A percentile compares a stretch with the other conserved stretches of the same genome.
Evolutionary conservation across 2,888 invertebrate species (phyloP).

Genomic region (Nemurella pictetii): DNA sequence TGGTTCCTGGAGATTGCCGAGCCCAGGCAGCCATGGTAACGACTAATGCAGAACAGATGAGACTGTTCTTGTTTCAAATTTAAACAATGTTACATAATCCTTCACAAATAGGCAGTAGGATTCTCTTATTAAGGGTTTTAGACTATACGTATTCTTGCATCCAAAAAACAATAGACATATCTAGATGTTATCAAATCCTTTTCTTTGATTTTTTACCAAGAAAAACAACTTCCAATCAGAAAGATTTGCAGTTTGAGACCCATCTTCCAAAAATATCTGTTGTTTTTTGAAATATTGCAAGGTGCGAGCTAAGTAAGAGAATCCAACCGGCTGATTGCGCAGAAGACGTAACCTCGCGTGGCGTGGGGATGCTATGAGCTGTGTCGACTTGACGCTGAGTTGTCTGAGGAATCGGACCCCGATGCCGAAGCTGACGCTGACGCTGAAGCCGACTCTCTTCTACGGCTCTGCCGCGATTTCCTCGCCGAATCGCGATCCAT

Average conservation of each 20-base stretch:
- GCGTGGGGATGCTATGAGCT: constrained; percentile 21
- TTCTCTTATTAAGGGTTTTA: not conserved
- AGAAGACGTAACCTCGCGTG: not conserved
- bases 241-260: too few relatives aligned
- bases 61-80: not conserved
- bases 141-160: too few relatives aligned
- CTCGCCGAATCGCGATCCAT: constrained; percentile 42
- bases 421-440: not conserved
- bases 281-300: not conserved
- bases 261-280: too few relatives aligned
- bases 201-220: not conserved
- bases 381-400: constrained; percentile 10
- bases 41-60: constrained; percentile 28
- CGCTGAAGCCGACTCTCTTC: constrained; percentile 39
- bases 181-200: not conserved
- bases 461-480: constrained; percentile 42
- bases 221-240: too few relatives aligned
- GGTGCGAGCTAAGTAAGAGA: not conserved
- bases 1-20: not conserved
- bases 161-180: too few relatives aligned
- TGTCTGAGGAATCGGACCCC: constrained; percentile 21
- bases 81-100: not conserved
- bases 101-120: not conserved
- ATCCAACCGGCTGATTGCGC: not conserved
- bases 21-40: constrained; percentile 33